Evolutionary conservation across 2,797 vertebrate genomes (phyloP), one percentile per base, ranked within the genome.

Genomic region (Alfaro cultratus): DNA sequence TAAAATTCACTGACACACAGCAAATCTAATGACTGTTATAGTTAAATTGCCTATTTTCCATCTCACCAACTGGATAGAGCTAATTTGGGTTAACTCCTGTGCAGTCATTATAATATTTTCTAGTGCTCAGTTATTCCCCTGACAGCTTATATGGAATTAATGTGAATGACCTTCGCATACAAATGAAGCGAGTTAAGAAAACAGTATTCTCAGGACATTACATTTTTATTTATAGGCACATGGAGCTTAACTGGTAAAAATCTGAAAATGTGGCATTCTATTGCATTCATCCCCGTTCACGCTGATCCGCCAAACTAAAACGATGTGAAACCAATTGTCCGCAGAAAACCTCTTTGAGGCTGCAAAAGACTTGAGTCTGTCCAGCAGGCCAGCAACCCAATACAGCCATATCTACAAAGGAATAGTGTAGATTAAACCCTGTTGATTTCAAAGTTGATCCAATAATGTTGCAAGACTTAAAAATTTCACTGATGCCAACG

Each of bases 111-210:
- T 51, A 73, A 70, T 46, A 51, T 76, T 79, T 78, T 51, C 75
- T 79, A 36, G 62, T 36, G 67, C 74, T 85, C 84, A 62, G 76
- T 87, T 51, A 70, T 45, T 89, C 86, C 80, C 78, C 26, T 83
- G 87, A 77, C 79, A 83, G 83, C 85, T 79, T 73, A 51, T 85
- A 85, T 78, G 71, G 80, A 91, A 91, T 92, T 89, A 87, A 88
- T 91, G 82, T 85, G 86, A 74, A 75, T 90, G 86, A 87, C 82
- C 89, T 81, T 62, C 78, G 87, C 85, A 91, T 94, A 73, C 75
- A 92, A 94, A 91, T 91, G 75, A 62, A 93, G 85, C 77, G 36
- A 85, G 86, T 90, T 91, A 90, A 87, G 85, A 80, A 91, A 90
- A 84, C 83, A 72, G 73, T 81, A 84, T 83, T 88, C 77, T 87